phyloP scores from a whole-genome alignment of 1,140 invertebrate genomes.

The Temnothorax longispinosus region DNA sequence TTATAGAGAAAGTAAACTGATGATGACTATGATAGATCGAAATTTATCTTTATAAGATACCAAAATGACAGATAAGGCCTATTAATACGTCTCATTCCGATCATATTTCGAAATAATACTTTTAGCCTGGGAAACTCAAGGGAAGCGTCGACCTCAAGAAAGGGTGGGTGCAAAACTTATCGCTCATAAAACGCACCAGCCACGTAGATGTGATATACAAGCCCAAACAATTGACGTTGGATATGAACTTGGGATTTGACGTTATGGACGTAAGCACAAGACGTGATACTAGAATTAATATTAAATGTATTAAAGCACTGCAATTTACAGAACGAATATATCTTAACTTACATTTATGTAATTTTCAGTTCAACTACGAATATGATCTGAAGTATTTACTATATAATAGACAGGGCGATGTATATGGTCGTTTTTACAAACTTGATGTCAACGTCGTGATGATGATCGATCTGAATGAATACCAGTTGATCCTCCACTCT shows the following conservation, averaged over 20 bases:
- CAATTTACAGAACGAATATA: not conserved
- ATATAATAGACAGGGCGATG: slow-evolving; percentile 48
- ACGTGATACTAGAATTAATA: not conserved
- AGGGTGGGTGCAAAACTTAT: slow-evolving; percentile 70
- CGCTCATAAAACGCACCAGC: slow-evolving; percentile 58
- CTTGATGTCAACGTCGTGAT: slow-evolving; percentile 3
- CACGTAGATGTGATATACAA: slow-evolving; percentile 42
- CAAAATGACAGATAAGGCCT: not conserved
- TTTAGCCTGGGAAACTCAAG: slow-evolving; percentile 48
- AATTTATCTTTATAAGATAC: not conserved
- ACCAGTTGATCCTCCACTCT: slow-evolving; percentile 43
- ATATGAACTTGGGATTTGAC: slow-evolving; percentile 70
- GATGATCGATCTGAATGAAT: slow-evolving; percentile 26
- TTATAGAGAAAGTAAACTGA: not conserved
- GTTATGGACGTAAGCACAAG: slow-evolving; percentile 65
- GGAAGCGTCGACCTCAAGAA: slow-evolving; percentile 46
- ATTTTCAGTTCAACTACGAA: slow-evolving; percentile 69
- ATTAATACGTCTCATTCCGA: not conserved
- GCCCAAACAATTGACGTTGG: slow-evolving; percentile 42
- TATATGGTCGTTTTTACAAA: slow-evolving; percentile 53
- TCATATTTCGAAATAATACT: not conserved
- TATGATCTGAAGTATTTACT: slow-evolving; percentile 65
- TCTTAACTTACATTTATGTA: not conserved
- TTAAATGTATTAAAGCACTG: not conserved
- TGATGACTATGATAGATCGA: not conserved